Base-by-base conservation (phyloP, 1,140 invertebrate species). In the Cyphomyrmex costatus region DNA sequence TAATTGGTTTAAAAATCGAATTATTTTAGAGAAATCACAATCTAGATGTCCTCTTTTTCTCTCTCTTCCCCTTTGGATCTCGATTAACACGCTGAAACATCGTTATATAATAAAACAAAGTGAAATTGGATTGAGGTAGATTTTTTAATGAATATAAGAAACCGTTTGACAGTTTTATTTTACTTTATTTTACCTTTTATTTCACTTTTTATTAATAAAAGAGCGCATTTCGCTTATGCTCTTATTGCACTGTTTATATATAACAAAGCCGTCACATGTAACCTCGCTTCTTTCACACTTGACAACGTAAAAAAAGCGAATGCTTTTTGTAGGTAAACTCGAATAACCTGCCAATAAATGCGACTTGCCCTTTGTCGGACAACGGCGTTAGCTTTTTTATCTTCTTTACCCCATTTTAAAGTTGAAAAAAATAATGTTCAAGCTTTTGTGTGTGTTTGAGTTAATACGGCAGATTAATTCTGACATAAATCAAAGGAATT, bases 311-410 rank as follows among this genome's bases (percentile, higher is more conserved):
- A 83, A 73, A 73, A 82, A 83, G 19, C 24, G 19, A 3, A 14
- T 7, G 24, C 30, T 83, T 83, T 74, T 83, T 83, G 42, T 42
- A 46, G 42, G 42, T 74, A 61, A 80, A 80, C 78, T 80, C 65
- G 33, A 70, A 80, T 80, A 79, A 56, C 53, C 53, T 74, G 53
- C 79, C 53, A 60, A 83, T 83, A 83, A 60, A 73, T 83, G 27
- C 33, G 63, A 70, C 16, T 36, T 27, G 51, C 30, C 78, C 77
- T 80, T 80, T 80, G 51, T 70, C 51, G 21, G 21, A 8, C 77
- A 51, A 68, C 42, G 33, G 51, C 65, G 49, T 49, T n/a, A 42
- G 63, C 33, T 70, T 63, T 19, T 78, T 58, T 80, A 53, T 70
- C 27, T 3, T 80, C 63, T 42, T 42, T 70, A 27, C 6, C 16